Evolutionary conservation across 2,113 vertebrate species (phyloP).

Genomic region (Prinia subflava): DNA sequence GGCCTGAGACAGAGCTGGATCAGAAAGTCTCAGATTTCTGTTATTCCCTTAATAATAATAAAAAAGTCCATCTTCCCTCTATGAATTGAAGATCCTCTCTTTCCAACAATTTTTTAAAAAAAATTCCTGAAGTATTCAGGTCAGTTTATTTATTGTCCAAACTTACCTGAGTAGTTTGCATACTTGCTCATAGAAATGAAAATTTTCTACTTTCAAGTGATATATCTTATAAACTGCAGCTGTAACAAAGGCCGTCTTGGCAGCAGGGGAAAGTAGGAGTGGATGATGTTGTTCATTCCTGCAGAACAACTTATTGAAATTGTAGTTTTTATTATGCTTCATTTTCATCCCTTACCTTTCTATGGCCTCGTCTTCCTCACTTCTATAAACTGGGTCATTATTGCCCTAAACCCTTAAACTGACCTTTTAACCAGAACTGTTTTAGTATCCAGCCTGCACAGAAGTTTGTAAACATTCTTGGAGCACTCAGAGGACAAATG

Average conservation of each 20-base stretch:
- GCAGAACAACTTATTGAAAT: constrained; percentile 39
- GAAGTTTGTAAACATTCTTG: constrained; percentile 60
- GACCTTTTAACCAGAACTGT: constrained; percentile 36
- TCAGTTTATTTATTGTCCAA: neutral
- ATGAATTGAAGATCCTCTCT: neutral
- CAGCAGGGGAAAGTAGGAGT: neutral
- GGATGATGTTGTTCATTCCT: constrained; percentile 49
- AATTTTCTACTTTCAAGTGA: constrained; percentile 56
- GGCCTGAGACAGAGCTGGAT: neutral
- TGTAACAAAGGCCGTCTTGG: constrained; percentile 49
- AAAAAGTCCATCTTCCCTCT: neutral
- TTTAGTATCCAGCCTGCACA: constrained; percentile 30
- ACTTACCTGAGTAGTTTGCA: constrained; percentile 55
- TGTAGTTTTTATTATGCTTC: constrained; percentile 51
- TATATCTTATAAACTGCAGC: constrained; percentile 44
- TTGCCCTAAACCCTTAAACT: constrained; percentile 43
- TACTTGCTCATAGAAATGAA: constrained; percentile 14
- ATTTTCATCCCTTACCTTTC: constrained; percentile 55
- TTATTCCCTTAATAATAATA: neutral
- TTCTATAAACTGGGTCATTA: constrained; percentile 52
- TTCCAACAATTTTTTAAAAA: neutral
- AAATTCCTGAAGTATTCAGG: neutral
- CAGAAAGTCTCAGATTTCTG: neutral
- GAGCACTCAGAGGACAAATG: constrained; percentile 59
- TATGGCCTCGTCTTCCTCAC: neutral